Evolutionary conservation across 2,888 invertebrate genomes (phyloP), one percentile per base, ranked within the genome.

Genomic region (Polydrusus pterygomalis): DNA sequence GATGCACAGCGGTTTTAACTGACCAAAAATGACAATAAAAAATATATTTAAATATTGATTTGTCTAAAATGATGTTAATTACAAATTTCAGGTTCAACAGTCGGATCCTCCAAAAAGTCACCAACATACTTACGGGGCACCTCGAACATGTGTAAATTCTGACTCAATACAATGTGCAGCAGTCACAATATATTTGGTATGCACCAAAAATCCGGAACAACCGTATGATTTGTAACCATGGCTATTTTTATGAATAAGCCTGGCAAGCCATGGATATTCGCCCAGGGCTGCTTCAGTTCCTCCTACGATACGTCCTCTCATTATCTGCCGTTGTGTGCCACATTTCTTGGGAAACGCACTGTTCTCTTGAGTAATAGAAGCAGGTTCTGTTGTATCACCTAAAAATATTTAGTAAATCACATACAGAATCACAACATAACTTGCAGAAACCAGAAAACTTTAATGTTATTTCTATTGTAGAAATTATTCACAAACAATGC

Each of bases 221-320:
- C 87, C 87, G 56, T 82, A 82, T 25, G 80, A 81, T 77, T 80
- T 82, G 13, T 77, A 76, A 7, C 84, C 84, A 70, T 82, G 73
- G 30, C 77, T 78, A 40, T 82, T 83, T 70, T 85, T 87, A 81
- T 91, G 90, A 65, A 89, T 87, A 43, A 91, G 84, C 15, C 90
- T 83, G 0, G 86, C 88, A 82, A 90, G 81, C 91, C 91, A 91
- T 0, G 91, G 91, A 82, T 89, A 90, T 79, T 91, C 89, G 56
- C 89, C 90, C 15, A 91, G 80, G 0, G 77, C 77, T 2, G 90
- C 88, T 63, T 84, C 85, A 2, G 80, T 82, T 6, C 89, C 89
- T 13, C 88, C 88, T n/a, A 86, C 79, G 72, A 89, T 87, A 60
- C 86, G 81, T 11, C 80, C 78, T 65, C 77, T 67, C 11, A 79